Conservation (phyloP, 2,888 invertebrate species). For the Encarsia formosa region DNA sequence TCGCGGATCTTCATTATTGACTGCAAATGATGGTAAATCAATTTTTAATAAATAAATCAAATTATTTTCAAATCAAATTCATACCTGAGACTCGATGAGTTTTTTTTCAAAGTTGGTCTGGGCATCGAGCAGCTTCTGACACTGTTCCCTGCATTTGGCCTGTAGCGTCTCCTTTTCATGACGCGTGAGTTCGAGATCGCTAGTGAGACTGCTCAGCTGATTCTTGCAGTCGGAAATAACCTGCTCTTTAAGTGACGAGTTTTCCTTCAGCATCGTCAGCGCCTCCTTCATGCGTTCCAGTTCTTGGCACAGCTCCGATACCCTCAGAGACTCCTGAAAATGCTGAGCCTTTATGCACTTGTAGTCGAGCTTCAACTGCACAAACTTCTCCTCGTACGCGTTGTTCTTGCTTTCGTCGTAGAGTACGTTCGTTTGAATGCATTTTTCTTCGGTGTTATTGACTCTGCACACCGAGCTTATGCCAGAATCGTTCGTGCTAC, state of each 20-base stretch:
- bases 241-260: constrained; percentile 27
- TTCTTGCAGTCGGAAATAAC: constrained; percentile 31
- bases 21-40: constrained; percentile 19
- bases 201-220: constrained; percentile 27
- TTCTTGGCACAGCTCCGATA: constrained; percentile 33
- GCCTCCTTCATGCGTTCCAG: constrained; percentile 31
- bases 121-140: constrained; percentile 16
- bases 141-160: constrained; percentile 23
- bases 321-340: constrained; percentile 25
- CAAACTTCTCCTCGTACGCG: constrained; percentile 27
- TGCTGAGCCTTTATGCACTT: constrained; percentile 30
- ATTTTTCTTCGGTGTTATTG: constrained; percentile 24
- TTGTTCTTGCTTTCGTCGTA: neutral
- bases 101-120: constrained; percentile 29
- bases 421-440: constrained; percentile 24
- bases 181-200: constrained; percentile 29
- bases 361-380: constrained; percentile 34
- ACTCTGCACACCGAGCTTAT: too few species aligned
- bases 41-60: neutral
- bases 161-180: constrained; percentile 27
- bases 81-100: constrained; percentile 23
- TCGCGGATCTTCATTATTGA: constrained; percentile 29
- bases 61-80: neutral
- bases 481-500: constrained; percentile 44
- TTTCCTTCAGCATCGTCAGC: constrained; percentile 31